Conservation (phyloP, 2,888 invertebrate genomes). For the Dasysyrphus tricinctus region DNA sequence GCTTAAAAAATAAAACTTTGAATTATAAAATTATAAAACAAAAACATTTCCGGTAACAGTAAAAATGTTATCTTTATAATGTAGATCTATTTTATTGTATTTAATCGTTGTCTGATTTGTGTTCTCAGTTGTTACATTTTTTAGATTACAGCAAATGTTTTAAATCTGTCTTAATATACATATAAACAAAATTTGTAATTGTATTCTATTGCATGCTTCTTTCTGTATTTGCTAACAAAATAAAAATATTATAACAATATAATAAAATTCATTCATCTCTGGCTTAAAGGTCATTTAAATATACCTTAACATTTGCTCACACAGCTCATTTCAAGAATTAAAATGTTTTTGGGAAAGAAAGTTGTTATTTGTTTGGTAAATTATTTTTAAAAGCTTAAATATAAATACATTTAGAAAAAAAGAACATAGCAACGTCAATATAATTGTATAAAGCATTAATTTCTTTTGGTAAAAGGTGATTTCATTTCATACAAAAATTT, state of each 20-base stretch:
- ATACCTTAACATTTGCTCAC: slow-evolving; percentile 46
- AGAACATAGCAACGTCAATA: not conserved
- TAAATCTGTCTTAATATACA: slow-evolving; percentile 36
- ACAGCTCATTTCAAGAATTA: slow-evolving; percentile 46
- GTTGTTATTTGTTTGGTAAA: slow-evolving; percentile 21
- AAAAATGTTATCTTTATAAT: slow-evolving; percentile 50
- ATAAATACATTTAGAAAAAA: not conserved
- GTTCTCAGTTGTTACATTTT: slow-evolving; percentile 36
- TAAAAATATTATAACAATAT: slow-evolving; percentile 37
- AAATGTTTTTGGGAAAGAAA: slow-evolving; percentile 27
- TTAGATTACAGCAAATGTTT: slow-evolving; percentile 37
- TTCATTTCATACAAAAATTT: slow-evolving; percentile 24
- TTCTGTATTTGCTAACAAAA: slow-evolving; percentile 65
- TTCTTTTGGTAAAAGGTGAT: slow-evolving; percentile 50
- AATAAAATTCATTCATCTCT: slow-evolving; percentile 49
- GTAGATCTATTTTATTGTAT: slow-evolving; percentile 53
- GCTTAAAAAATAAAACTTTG: slow-evolving; percentile 24
- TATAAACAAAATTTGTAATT: slow-evolving; percentile 35
- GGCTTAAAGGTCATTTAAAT: slow-evolving; percentile 56
- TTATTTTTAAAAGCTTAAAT: not conserved
- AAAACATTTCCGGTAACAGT: slow-evolving; percentile 40
- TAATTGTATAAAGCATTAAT: slow-evolving; percentile 44
- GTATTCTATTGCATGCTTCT: slow-evolving; percentile 69
- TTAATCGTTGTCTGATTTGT: slow-evolving; percentile 69
- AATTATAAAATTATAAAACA: slow-evolving; percentile 39